A percentile compares a stretch with the other conserved stretches of the same genome.
Evolutionary conservation across 2,797 vertebrate species (phyloP).

Genomic region (Clarias fuscus): DNA sequence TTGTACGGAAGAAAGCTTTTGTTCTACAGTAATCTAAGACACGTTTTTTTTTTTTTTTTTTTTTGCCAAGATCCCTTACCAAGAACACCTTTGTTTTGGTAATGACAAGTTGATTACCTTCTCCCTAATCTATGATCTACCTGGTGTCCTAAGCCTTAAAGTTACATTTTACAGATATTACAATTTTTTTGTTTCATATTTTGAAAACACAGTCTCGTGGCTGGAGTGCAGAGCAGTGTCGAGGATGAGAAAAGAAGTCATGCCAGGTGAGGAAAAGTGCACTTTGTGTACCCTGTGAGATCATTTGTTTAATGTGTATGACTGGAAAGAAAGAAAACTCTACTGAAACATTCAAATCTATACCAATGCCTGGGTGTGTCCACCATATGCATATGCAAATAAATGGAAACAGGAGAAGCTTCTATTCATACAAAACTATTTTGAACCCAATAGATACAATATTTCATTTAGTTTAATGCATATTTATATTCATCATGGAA

Average conservation of each 20-base stretch:
- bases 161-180: too few species aligned
- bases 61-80: neutral
- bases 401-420: conserved; percentile 1
- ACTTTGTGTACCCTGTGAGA: neutral
- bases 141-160: neutral
- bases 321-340: neutral
- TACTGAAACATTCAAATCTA: conserved; percentile 34
- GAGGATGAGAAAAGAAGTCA: neutral
- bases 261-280: neutral
- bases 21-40: neutral
- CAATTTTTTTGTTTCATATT: neutral
- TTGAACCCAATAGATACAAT: neutral
- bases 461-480: neutral
- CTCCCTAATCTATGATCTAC: neutral
- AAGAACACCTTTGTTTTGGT: neutral
- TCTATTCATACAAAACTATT: conserved; percentile 8
- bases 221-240: neutral
- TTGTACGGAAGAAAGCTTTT: neutral
- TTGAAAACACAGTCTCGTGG: neutral
- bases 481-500: neutral
- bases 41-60: neutral
- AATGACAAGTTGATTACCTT: neutral
- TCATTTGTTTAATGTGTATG: conserved; percentile 28
- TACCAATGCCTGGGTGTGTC: conserved; percentile 23
- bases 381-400: conserved; percentile 29